phyloP scores from a whole-genome alignment of 2,113 vertebrate genomes.

The Triplophysa dalaica region DNA sequence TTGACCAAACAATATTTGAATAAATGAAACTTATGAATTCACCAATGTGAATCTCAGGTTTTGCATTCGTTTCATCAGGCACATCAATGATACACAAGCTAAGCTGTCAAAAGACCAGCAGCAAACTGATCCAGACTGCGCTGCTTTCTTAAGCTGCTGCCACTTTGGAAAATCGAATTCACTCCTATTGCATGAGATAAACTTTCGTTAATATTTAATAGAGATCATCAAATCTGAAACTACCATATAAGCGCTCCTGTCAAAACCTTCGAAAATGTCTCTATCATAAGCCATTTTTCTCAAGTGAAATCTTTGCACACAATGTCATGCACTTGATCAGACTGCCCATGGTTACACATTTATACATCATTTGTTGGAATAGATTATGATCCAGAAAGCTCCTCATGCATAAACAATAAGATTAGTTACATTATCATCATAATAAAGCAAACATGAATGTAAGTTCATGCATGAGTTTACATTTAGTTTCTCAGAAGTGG shows the following conservation, averaged over 20 bases:
- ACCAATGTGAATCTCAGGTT: not conserved
- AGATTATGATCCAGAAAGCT: conserved; percentile 38
- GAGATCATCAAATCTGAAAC: conserved; percentile 24
- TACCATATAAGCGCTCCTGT: not conserved
- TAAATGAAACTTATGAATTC: not conserved
- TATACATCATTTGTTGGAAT: conserved; percentile 44
- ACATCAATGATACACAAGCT: conserved; percentile 6
- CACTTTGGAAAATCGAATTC: conserved; percentile 22
- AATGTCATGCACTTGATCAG: conserved; percentile 28
- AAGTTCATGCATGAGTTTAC: not conserved
- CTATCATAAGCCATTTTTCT: not conserved
- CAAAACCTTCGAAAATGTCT: not conserved
- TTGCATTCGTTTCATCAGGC: too few species aligned
- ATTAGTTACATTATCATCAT: conserved; percentile 20
- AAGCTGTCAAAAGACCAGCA: not conserved
- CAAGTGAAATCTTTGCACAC: conserved; percentile 7
- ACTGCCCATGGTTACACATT: conserved; percentile 31
- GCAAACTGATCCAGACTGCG: not conserved
- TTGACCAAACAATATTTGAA: not conserved
- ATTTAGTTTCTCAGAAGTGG: too few species aligned
- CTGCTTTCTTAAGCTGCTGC: not conserved
- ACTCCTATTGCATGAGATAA: not conserved
- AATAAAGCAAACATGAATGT: not conserved
- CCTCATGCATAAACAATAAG: conserved; percentile 53
- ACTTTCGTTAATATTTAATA: conserved; percentile 38